Percentiles rank a stretch among this genome's conserved stretches.
These are phyloP conservation scores for Tenebrosternarchus preto DNA, from an alignment of 2,113 vertebrate species.

Conservation along the genomic window DNA sequence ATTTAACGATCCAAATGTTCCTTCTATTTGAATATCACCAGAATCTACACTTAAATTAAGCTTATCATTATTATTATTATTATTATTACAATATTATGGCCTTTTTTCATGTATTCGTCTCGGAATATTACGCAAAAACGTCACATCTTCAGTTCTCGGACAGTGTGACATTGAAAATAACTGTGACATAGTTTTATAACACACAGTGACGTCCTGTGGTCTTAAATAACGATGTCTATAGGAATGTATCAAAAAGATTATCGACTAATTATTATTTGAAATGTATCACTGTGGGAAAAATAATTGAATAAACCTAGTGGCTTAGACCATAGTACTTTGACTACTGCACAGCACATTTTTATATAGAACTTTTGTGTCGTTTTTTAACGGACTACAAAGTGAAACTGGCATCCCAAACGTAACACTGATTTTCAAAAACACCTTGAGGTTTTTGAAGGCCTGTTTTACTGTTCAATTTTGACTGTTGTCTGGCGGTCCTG, in stretches of 20 bases:
- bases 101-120: not conserved
- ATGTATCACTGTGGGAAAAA: not conserved
- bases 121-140: not conserved
- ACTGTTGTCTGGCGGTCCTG: slow-evolving; percentile 42
- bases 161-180: not conserved
- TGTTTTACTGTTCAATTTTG: slow-evolving; percentile 57
- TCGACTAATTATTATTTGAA: not conserved
- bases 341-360: not conserved
- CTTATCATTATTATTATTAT: not conserved
- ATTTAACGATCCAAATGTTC: not conserved
- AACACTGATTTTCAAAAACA: slow-evolving; percentile 28
- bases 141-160: slow-evolving; percentile 15
- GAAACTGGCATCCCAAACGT: not conserved
- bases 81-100: not conserved
- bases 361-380: no score
- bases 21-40: not conserved
- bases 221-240: slow-evolving; percentile 36
- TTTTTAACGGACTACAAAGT: not conserved
- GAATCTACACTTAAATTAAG: not conserved
- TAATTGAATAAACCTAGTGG: not conserved
- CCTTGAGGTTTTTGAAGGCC: slow-evolving; percentile 49
- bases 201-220: slow-evolving; percentile 23
- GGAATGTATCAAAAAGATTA: not conserved
- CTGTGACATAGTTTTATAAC: slow-evolving; percentile 28
- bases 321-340: not conserved